Evolutionary conservation across 2,113 vertebrate genomes (phyloP).

Genomic region (Suncus etruscus): DNA sequence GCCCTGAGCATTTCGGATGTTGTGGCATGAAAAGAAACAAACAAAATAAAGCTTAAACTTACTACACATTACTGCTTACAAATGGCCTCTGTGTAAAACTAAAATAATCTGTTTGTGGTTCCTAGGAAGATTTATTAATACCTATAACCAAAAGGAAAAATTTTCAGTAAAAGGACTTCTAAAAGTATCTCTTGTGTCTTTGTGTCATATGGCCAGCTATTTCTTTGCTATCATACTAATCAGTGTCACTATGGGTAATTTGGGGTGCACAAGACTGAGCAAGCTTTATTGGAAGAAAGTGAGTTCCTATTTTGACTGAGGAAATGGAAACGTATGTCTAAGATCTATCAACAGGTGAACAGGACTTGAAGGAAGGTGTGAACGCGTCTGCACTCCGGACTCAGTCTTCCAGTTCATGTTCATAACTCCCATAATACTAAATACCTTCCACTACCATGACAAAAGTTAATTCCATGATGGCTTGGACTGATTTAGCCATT

Average conservation of each 20-base stretch:
- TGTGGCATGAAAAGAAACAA: no score
- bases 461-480: neutral
- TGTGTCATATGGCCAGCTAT: neutral
- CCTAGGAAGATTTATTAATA: neutral
- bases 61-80: neutral
- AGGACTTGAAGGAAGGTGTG: neutral
- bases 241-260: no score
- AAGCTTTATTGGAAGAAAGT: no score
- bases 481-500: neutral
- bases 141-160: neutral
- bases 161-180: neutral
- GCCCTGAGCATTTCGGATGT: no score
- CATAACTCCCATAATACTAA: no score
- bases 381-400: neutral
- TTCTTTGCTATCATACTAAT: neutral
- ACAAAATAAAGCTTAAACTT: neutral
- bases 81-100: neutral
- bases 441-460: neutral
- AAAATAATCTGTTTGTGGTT: neutral
- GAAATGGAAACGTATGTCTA: rapidly evolving
- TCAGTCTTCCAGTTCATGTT: no score
- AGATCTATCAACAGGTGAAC: neutral
- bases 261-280: neutral
- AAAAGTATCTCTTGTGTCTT: neutral
- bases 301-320: neutral